Evolutionary conservation across 2,113 vertebrate species (phyloP).

Genomic region (Bungarus multicinctus): DNA sequence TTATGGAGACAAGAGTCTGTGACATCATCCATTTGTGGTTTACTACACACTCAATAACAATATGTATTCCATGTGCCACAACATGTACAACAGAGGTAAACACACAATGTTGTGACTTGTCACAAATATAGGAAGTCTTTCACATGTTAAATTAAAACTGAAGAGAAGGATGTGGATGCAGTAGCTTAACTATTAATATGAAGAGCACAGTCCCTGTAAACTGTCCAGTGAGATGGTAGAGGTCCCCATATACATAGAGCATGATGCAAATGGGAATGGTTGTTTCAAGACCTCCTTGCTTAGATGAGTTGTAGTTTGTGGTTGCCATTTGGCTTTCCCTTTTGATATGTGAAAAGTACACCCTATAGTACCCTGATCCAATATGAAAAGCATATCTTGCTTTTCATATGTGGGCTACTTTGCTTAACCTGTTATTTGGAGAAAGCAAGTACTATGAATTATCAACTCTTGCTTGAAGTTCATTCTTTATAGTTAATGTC

Average conservation of each 20-base stretch:
- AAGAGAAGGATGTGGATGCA: not conserved
- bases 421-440: not conserved
- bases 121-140: not conserved
- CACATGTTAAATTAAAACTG: not conserved
- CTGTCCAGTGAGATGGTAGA: not conserved
- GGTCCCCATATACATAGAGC: not conserved
- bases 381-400: not conserved
- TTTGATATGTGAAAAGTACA: not conserved
- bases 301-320: not conserved
- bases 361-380: not conserved
- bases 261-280: not conserved
- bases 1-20: not conserved
- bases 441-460: not conserved
- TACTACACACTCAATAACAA: conserved; percentile 1
- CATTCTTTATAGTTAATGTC: not conserved
- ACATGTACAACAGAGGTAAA: not conserved
- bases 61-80: conserved; percentile 36
- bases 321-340: not conserved
- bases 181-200: not conserved
- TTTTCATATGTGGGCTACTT: not conserved
- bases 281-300: not conserved
- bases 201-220: not conserved
- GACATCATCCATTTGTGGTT: conserved; percentile 12
- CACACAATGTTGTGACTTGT: not conserved
- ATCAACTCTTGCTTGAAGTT: not conserved